These are phyloP conservation scores for Sialia sialis DNA, from an alignment of 2,113 vertebrate genomes.

Conservation along the genomic window DNA sequence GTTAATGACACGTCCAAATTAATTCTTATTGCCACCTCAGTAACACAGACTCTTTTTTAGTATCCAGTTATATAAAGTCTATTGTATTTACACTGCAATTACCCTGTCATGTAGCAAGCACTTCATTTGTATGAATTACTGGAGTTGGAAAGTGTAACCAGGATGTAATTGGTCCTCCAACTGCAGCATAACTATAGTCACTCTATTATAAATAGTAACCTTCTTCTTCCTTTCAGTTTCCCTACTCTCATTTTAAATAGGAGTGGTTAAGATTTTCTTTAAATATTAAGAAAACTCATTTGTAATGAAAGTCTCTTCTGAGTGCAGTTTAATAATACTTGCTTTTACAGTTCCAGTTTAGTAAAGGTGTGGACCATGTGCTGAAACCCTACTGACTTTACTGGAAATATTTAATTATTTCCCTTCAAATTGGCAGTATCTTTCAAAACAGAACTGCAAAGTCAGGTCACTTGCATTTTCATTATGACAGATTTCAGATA, in stretches of 20 bases:
- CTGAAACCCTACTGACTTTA: neutral
- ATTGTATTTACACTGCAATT: constrained; percentile 44
- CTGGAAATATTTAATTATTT: neutral
- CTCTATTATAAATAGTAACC: neutral
- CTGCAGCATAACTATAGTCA: neutral
- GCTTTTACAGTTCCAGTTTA: neutral
- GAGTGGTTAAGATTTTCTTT: neutral
- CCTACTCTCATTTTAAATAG: neutral
- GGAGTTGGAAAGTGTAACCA: neutral
- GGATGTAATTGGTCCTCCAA: constrained; percentile 1
- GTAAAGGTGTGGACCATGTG: neutral
- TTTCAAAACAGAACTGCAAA: neutral
- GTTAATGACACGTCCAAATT: constrained; percentile 46
- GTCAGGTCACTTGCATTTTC: neutral
- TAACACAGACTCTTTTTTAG: neutral
- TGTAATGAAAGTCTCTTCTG: neutral
- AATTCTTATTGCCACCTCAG: constrained; percentile 37
- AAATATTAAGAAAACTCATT: neutral
- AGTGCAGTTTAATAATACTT: neutral
- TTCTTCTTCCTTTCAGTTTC: neutral
- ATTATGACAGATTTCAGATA: neutral
- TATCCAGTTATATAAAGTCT: neutral
- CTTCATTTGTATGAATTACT: constrained; percentile 22
- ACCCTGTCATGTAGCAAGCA: neutral
- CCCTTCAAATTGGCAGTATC: neutral